Percentiles rank a stretch among this genome's conserved stretches.
Conservation (phyloP, 1,140 invertebrate species). For the Eupristina koningsbergeri region DNA sequence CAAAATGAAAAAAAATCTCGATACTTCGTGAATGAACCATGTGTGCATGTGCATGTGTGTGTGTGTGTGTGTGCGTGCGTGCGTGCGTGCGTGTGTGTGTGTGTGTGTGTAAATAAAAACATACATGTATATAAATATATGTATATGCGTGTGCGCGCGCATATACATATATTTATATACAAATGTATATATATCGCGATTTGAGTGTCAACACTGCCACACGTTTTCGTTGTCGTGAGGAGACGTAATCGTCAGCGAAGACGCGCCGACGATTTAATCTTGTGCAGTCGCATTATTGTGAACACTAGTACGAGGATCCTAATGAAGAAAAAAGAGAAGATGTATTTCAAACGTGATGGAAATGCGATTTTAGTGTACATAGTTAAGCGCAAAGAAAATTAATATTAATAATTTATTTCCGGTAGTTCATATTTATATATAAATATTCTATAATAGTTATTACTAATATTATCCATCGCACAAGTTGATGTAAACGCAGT, state of each 20-base stretch:
- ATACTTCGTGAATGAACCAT: no score
- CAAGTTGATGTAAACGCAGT: constrained; percentile 47
- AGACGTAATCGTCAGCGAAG: constrained; percentile 26
- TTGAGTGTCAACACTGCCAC: constrained; percentile 52
- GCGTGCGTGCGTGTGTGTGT: no score
- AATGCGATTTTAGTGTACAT: constrained; percentile 67
- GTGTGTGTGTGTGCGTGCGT: no score
- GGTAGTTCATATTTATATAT: constrained; percentile 64
- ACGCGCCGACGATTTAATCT: constrained; percentile 35
- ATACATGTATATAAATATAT: no score
- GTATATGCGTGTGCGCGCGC: background rate
- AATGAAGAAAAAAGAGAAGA: constrained; percentile 3
- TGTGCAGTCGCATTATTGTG: constrained; percentile 41
- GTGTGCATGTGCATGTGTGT: no score
- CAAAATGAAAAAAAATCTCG: no score
- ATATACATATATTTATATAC: background rate
- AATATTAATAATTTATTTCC: constrained; percentile 70
- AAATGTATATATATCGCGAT: constrained; percentile 35
- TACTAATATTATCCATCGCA: constrained; percentile 40
- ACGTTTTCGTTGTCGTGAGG: constrained; percentile 30
- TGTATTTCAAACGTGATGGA: constrained; percentile 35
- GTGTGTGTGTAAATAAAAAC: no score
- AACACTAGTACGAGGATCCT: constrained; percentile 56
- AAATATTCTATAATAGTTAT: constrained; percentile 38
- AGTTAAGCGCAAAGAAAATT: constrained; percentile 64